Conservation (phyloP, 2,113 vertebrate species). For the Fukomys damarensis region DNA sequence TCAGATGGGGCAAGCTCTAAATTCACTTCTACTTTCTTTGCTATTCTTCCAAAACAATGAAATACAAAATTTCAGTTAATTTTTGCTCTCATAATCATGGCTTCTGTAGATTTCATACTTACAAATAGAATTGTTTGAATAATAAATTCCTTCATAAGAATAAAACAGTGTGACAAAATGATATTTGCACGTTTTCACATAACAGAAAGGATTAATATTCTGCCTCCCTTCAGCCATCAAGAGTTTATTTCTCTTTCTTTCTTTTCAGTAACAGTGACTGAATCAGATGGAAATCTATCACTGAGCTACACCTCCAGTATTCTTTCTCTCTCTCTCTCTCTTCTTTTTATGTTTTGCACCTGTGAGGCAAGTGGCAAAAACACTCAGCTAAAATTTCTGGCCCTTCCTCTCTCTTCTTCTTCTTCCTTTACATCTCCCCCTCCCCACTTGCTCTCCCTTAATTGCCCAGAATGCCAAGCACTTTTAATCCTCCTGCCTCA, state of each 20-base stretch:
- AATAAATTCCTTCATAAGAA: not conserved
- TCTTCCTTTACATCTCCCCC: fast-evolving
- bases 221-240: not conserved
- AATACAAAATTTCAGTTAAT: not conserved
- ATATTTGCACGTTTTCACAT: too few relatives aligned
- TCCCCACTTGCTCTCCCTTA: not conserved
- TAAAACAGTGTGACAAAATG: not conserved
- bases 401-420: not conserved
- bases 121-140: not conserved
- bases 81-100: not conserved
- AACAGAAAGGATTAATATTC: not conserved
- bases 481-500: not conserved
- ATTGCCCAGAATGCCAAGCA: not conserved
- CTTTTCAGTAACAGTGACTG: not conserved
- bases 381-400: too few relatives aligned
- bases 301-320: not conserved
- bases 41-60: not conserved
- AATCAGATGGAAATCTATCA: not conserved
- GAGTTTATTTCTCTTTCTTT: not conserved
- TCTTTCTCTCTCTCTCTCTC: not conserved
- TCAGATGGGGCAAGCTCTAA: not conserved
- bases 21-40: not conserved
- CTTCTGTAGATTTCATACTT: not conserved
- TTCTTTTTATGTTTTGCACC: too few relatives aligned
- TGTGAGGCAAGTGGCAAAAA: too few relatives aligned